Conservation (phyloP, 2,113 vertebrate genomes). For the Dromas ardeola region DNA sequence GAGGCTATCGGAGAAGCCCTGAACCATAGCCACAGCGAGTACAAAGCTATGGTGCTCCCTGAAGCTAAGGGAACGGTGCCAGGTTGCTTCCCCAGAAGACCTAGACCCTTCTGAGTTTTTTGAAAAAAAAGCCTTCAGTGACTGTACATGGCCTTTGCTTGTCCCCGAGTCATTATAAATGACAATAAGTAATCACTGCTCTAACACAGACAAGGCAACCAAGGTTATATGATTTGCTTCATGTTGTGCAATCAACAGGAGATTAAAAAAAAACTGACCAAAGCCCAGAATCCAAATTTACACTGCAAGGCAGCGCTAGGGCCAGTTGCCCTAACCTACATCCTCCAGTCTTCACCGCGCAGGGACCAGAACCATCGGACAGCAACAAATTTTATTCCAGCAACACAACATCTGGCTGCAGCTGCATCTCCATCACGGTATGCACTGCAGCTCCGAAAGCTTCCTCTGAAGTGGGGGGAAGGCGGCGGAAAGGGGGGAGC, state of each 20-base stretch:
- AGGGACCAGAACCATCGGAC: not conserved
- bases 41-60: not conserved
- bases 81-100: not conserved
- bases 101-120: not conserved
- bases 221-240: not conserved
- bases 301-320: not conserved
- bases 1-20: not conserved
- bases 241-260: not conserved
- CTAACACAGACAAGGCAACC: not conserved
- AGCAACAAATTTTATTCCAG: not conserved
- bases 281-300: fast-evolving
- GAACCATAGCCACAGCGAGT: not conserved
- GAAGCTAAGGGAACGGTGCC: not conserved
- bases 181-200: not conserved
- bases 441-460: not conserved
- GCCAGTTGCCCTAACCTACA: not conserved
- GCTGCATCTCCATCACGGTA: not conserved
- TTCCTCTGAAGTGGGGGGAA: not conserved
- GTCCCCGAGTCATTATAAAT: not conserved
- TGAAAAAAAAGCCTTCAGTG: not conserved
- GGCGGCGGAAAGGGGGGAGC: not conserved
- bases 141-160: not conserved
- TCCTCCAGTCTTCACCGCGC: fast-evolving
- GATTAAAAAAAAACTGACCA: not conserved
- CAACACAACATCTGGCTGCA: not conserved